Evolutionary conservation across 1,140 invertebrate genomes (phyloP).

Genomic region (Drosophila ironensis): DNA sequence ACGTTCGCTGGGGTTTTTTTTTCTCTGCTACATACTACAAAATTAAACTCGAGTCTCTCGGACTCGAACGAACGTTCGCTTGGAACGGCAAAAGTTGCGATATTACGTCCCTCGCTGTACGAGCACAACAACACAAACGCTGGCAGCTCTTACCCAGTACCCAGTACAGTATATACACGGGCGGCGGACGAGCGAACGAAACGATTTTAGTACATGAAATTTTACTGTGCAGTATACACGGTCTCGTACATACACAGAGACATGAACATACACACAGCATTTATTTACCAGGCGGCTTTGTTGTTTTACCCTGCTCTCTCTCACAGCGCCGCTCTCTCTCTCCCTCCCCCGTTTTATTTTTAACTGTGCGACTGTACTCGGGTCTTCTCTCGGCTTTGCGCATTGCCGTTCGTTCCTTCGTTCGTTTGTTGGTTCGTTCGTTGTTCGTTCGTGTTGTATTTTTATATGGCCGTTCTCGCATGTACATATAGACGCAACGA

Average conservation of each 20-base stretch:
- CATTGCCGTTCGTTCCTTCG: slow-evolving; percentile 32
- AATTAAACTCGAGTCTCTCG: slow-evolving; percentile 73
- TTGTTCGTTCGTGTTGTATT: too few relatives aligned
- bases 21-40: slow-evolving; percentile 77
- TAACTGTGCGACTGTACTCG: slow-evolving; percentile 80
- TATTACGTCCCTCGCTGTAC: slow-evolving; percentile 72
- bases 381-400: slow-evolving; percentile 39
- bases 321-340: slow-evolving; percentile 38
- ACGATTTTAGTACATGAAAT: slow-evolving; percentile 63
- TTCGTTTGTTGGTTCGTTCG: too few relatives aligned
- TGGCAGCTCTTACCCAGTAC: slow-evolving; percentile 48
- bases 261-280: slow-evolving; percentile 48
- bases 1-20: slow-evolving; percentile 17
- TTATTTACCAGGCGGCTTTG: slow-evolving; percentile 79
- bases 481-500: slow-evolving; percentile 32
- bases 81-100: slow-evolving; percentile 77
- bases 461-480: slow-evolving; percentile 73
- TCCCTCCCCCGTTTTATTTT: slow-evolving; percentile 70
- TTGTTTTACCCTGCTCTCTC: slow-evolving; percentile 68
- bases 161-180: slow-evolving; percentile 34
- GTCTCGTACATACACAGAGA: slow-evolving; percentile 5
- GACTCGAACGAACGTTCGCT: slow-evolving; percentile 61
- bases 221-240: slow-evolving; percentile 52
- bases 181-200: slow-evolving; percentile 28
- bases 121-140: slow-evolving; percentile 18